Evolutionary conservation across 1,140 invertebrate species (phyloP), one percentile per base, ranked within the genome.

Genomic region (Halesus radiatus): DNA sequence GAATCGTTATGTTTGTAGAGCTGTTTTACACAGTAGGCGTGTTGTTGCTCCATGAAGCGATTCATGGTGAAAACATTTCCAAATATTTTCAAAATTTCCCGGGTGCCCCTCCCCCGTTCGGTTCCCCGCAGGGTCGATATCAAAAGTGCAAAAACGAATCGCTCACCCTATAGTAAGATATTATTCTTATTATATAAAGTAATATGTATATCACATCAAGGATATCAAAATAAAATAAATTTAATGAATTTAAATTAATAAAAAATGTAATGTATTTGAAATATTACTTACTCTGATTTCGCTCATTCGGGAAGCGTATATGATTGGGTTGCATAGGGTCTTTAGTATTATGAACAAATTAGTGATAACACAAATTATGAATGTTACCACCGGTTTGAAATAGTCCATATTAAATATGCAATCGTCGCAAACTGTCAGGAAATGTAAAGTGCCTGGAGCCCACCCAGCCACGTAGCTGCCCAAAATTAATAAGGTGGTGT

Each of bases 401-500:
- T 75, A 80, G 56, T 85, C 80, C 8, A 86, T 82, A 64, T 83
- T 73, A 10, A 88, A 82, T 6, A 86, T 45, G 78, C 91, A 92
- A 76, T 92, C 89, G 3, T 88, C 84, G 81, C 93, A 93, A 1
- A 91, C 87, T 3, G 92, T 82, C 16, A 90, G 86, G 84, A 88
- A 92, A 58, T 89, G 87, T 0, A 92, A 80, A 22, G 91, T 90
- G 3, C 90, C 92, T 0, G 94, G 94, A 83, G 93, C 87, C 91
- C 92, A 94, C 6, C 93, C 92, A 0, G 94, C 80, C 1, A 93
- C 84, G 83, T 92, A 94, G 2, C 92, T 93, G 16, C 93, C 93
- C 0, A 95, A 87, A 54, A 95, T 94, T 10, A 94, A 85, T 18
- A 94, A 84, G 0, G 93, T 94, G 0, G 94, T 95, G 26, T 91